Evolutionary conservation across 2,888 invertebrate species (phyloP), one percentile per base, ranked within the genome.

Genomic region (Xylophagus ater): DNA sequence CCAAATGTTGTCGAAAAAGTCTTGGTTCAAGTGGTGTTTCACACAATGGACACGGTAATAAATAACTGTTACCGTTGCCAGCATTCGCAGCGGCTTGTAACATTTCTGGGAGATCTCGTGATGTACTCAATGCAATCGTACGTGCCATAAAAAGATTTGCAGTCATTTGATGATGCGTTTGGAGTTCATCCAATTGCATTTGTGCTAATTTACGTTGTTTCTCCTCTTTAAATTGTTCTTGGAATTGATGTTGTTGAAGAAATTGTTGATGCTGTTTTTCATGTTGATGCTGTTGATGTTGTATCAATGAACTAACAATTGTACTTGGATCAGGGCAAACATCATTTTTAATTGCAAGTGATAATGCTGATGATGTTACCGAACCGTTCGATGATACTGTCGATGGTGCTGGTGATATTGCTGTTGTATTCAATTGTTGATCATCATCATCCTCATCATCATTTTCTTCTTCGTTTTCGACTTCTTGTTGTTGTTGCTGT

Each of bases 1-100:
- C 84, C 54, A 86, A 73, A 66, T 86, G 86, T 37, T 74, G 73
- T 44, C 84, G 75, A 55, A 74, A 77, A 62, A 76, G 72, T 49
- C 79, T 75, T 51, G 70, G 72, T 46, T 65, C 65, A 61, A 81
- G 69, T 47, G 72, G 70, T 50, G 71, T 68, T 53, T 72, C 73
- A 67, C 86, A 86, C 57, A 85, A 72, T 48, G 85, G 85, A 59
- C 86, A 85, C 62, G 70, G 65, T 56, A 70, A 59, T 53, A 65
- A 56, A 45, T 66, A 66, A 51, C 58, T 62, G 47, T 50, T 56
- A 46, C 47, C 49, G 34, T 25, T 44, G 15, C 41, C 62, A 42
- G 59, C 60, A 32, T 62, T 59, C 45, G 62, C 58, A 35, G 66
- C 56, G 51, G 63, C 60, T 52, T 59, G 60, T 35, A 62, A 55